These are phyloP conservation scores for Parauchenoglanis ngamensis DNA, from an alignment of 2,797 vertebrate species.

Conservation along the genomic window DNA sequence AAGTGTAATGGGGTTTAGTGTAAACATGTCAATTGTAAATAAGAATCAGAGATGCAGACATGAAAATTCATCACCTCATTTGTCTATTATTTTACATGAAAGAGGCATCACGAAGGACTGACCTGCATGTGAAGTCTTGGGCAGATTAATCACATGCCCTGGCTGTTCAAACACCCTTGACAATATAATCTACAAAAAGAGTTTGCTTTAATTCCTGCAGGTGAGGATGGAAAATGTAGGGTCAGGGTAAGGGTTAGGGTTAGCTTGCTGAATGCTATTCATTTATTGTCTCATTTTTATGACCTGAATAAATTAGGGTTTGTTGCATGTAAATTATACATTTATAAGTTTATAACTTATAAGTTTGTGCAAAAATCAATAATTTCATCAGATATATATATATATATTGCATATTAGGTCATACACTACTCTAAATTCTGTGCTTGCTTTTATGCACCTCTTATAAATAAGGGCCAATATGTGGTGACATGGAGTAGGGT, in stretches of 20 bases:
- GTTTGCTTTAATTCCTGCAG: background rate
- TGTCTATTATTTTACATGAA: background rate
- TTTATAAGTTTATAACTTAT: background rate
- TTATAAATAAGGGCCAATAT: background rate
- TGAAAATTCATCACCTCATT: background rate
- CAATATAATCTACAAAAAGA: background rate
- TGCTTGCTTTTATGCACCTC: background rate
- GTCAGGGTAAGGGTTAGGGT: no score
- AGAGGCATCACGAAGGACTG: background rate
- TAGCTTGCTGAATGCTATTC: background rate
- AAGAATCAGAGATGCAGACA: background rate
- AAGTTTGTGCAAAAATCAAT: background rate
- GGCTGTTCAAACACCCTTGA: background rate
- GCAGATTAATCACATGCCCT: background rate
- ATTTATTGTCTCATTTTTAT: background rate
- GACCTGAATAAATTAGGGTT: background rate
- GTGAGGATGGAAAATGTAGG: background rate
- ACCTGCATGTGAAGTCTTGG: background rate
- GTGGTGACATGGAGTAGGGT: background rate
- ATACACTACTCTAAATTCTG: background rate
- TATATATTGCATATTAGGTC: background rate
- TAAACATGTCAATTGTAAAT: background rate
- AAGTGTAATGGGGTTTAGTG: background rate
- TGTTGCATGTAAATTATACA: background rate
- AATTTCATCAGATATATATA: no score